phyloP scores from a whole-genome alignment of 1,140 invertebrate genomes.

The Venturia canescens region DNA sequence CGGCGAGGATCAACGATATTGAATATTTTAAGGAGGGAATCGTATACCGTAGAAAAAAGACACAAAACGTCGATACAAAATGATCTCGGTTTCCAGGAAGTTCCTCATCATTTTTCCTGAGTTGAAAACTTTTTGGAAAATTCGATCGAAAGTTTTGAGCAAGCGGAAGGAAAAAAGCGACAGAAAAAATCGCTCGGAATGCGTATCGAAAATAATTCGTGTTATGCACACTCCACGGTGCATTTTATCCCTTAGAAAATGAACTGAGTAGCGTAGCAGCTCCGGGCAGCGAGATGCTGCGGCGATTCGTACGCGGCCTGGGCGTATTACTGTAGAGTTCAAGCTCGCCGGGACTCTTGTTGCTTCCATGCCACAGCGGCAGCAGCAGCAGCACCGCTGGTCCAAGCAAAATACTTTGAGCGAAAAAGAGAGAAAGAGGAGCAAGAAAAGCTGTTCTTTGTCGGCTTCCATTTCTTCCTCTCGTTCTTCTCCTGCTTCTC shows the following conservation, averaged over 20 bases:
- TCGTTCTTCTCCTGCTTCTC: conserved; percentile 33
- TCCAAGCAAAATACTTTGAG: conserved; percentile 19
- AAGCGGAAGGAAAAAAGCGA: neutral
- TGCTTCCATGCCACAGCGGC: conserved; percentile 4
- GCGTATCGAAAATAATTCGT: conserved; percentile 21
- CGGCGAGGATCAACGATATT: no score
- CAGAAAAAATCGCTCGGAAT: neutral
- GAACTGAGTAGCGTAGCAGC: conserved; percentile 26
- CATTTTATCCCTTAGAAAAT: conserved; percentile 39
- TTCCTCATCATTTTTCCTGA: neutral
- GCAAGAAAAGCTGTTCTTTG: conserved; percentile 66
- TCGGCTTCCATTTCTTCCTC: conserved; percentile 56
- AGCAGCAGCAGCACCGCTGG: neutral
- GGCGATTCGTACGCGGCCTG: neutral
- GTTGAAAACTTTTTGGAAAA: neutral
- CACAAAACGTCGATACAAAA: no score
- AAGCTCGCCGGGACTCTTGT: neutral
- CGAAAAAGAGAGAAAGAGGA: conserved; percentile 41
- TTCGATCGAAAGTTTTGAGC: neutral
- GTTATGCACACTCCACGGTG: conserved; percentile 36
- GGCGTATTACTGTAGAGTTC: neutral
- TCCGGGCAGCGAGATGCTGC: conserved; percentile 7
- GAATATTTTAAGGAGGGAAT: no score
- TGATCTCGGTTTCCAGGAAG: no score
- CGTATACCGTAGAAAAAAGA: no score